Base-by-base conservation (phyloP, 2,888 invertebrate species). In the Choristoneura rosaceana region DNA sequence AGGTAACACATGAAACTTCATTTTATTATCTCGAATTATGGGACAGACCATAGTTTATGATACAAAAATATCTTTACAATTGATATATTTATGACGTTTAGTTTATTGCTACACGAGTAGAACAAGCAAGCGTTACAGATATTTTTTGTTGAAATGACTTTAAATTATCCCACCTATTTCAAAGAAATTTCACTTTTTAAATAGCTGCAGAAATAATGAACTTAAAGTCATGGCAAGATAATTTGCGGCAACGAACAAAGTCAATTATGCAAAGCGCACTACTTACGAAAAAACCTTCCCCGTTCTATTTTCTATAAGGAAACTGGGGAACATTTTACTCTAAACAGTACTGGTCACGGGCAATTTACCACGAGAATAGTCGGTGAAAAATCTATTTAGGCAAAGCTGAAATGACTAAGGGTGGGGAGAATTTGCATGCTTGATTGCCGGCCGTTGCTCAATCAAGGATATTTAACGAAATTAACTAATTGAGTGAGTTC, bases 401-500 rank as follows among this genome's bases (percentile, higher is more conserved):
- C 73, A 76, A 75, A 84, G 84, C 85, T 82, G 85, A 85, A 88
- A 89, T 86, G 86, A 87, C 81, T 85, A 80, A 69, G 73, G 68
- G 68, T 52, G 68, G 75, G 77, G 82, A 81, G 85, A 90, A 94
- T 93, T 94, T 93, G 92, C 93, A 93, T 94, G 91, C 89, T 89
- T 94, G 93, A 94, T 94, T 94, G 93, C 93, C 88, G 92, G 86
- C 91, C 91, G 92, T 82, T 91, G 92, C 90, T 92, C 93, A 94
- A 94, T 94, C 93, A 93, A 91, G 93, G 92, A 90, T 92, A 91
- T 92, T 94, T 93, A 94, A 93, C 93, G 87, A 90, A 93, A 94
- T 93, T 92, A 93, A 90, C 91, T 93, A 93, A 93, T 93, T 92
- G 93, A 92, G 91, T 92, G 91, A 90, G 89, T 84, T 88, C 87